Conservation (phyloP, 2,888 invertebrate genomes). For the Drosophila tripunctata region DNA sequence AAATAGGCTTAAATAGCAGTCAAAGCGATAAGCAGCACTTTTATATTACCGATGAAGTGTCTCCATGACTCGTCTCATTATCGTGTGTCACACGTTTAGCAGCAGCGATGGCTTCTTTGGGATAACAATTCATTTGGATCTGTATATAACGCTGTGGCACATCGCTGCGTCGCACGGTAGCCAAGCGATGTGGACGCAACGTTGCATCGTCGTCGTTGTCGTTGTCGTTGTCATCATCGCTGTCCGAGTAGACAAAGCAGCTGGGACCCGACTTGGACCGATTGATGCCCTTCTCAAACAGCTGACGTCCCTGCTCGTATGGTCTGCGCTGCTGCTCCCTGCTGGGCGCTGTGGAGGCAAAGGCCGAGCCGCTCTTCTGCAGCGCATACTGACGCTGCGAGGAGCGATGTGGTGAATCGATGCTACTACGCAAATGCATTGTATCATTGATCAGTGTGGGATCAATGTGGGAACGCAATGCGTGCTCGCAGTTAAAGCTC, state of each 20-base stretch:
- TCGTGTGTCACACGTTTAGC: constrained; percentile 35
- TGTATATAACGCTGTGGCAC: constrained; percentile 81
- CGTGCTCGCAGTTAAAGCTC: constrained; percentile 84
- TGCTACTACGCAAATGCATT: constrained; percentile 74
- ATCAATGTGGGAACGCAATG: constrained; percentile 83
- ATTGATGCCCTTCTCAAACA: constrained; percentile 83
- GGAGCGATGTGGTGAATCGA: constrained; percentile 67
- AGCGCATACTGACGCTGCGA: constrained; percentile 79
- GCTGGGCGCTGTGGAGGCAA: constrained; percentile 53
- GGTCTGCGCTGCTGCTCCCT: constrained; percentile 50
- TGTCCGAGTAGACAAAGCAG: constrained; percentile 82
- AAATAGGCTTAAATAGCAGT: background rate
- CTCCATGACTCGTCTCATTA: constrained; percentile 76
- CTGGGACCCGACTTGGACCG: constrained; percentile 85
- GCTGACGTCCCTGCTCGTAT: constrained; percentile 68
- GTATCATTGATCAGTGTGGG: constrained; percentile 82
- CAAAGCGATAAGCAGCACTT: background rate
- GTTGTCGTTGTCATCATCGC: constrained; percentile 81
- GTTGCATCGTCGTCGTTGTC: constrained; percentile 79
- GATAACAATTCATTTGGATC: constrained; percentile 84
- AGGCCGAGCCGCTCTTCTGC: constrained; percentile 83
- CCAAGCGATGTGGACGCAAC: constrained; percentile 79
- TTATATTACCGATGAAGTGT: constrained; percentile 66
- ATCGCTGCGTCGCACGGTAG: constrained; percentile 82
- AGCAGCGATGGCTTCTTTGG: constrained; percentile 68